Base-by-base conservation (phyloP, 2,888 invertebrate genomes). In the Tricholauxania praeusta region DNA sequence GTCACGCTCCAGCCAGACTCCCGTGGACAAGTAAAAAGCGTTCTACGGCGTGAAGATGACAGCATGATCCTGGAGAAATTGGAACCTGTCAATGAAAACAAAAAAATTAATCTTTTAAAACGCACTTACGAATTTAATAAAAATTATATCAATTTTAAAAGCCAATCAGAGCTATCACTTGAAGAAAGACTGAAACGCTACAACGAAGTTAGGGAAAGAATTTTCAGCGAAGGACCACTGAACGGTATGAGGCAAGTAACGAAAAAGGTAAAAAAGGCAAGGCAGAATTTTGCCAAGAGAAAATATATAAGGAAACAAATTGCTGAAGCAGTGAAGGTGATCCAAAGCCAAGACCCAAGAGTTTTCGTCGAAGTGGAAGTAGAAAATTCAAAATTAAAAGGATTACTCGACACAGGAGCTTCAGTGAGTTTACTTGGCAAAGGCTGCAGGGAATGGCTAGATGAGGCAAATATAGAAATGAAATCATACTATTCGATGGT, bases 371-470 rank as follows among this genome's bases (percentile, higher is more conserved):
- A 64, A 48, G 17, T 48, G 3, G n/a, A 10, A 3, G 8, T 48
- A 64, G 6, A 22, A 49, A 5, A 47, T 48, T 48, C 7, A n/a
- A 17, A 60, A 70, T 12, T 60, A 15, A 49, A 15, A 15, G 60
- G 47, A 3, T n/a, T 72, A 19, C 52, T 67, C 14, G 72, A 67
- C 39, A 47, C 66, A 19, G 66, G 62, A 14, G 60, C 67, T 14
- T 59, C 67, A 8, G 67, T 66, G 19, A 72, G 60, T 48, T 51
- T 72, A 39, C n/a, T 72, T 39, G 72, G 68, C 22, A 59, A 68
- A 15, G 57, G 57, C 15, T 68, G 68, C 57, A 48, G 12, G n/a
- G 68, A 68, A 28, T 19, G 57, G 15, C 2, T 68, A 5, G 19
- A 48, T 19, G 32, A 68, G 14, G n/a, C 57, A 12, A 19, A 57